Evolutionary conservation across 2,888 invertebrate species (phyloP).

Genomic region (Hemithea aestivaria): DNA sequence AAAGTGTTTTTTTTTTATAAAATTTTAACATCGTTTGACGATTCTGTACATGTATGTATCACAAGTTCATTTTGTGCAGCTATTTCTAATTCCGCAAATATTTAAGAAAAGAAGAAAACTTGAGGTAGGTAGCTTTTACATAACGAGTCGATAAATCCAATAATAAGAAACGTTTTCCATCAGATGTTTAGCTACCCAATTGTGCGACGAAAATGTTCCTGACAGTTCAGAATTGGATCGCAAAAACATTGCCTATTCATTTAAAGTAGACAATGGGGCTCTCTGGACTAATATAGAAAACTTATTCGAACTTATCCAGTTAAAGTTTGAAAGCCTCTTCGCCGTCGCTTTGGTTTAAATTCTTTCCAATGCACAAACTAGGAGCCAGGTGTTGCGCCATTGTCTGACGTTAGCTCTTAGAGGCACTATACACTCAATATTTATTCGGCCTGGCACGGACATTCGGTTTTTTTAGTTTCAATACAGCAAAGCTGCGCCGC

Average conservation of each 20-base stretch:
- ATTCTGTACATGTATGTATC: no score
- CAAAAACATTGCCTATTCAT: constrained; percentile 35
- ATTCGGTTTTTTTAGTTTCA: no score
- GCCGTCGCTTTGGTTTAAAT: constrained; percentile 32
- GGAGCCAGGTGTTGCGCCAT: constrained; percentile 13
- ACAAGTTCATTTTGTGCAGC: no score
- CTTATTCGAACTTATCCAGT: constrained; percentile 59
- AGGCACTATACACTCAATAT: no score
- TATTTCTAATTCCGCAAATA: no score
- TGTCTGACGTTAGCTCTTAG: constrained; percentile 1
- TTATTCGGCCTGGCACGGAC: no score
- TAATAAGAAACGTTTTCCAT: constrained; percentile 12
- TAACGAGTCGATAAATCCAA: no score
- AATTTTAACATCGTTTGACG: no score
- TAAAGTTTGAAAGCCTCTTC: constrained; percentile 49
- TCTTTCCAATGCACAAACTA: constrained; percentile 24
- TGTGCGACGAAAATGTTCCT: constrained; percentile 28
- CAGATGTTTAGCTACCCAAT: constrained; percentile 21
- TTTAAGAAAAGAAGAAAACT: no score
- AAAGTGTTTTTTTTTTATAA: no score
- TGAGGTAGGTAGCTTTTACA: no score
- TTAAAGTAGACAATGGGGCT: constrained; percentile 34
- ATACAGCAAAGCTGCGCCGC: no score
- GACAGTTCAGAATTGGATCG: constrained; percentile 35
- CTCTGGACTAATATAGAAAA: constrained; percentile 37